Percentiles rank a stretch among this genome's conserved stretches.
Evolutionary conservation across 2,113 vertebrate species (phyloP).

Genomic region (Hyaena hyaena): DNA sequence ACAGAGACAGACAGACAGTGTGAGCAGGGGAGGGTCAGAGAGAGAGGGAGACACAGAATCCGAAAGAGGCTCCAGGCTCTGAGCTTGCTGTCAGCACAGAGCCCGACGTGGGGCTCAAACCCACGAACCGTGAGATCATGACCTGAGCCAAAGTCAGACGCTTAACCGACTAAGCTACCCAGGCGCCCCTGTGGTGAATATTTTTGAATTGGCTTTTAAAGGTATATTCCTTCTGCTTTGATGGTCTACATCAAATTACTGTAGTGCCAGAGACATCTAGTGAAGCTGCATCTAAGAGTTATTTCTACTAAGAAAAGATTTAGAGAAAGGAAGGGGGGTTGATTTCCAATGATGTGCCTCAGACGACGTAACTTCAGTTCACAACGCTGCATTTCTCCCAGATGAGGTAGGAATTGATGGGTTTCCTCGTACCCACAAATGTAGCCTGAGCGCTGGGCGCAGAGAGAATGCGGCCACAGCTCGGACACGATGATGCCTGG

Average conservation of each 20-base stretch:
- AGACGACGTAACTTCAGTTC: neutral
- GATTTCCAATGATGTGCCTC: neutral
- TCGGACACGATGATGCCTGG: neutral
- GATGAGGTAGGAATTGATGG: neutral
- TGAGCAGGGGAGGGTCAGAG: too few species aligned
- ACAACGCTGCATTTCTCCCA: neutral
- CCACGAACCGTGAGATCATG: too few species aligned
- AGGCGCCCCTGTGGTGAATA: neutral
- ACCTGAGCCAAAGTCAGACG: too few species aligned
- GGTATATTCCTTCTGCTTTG: neutral
- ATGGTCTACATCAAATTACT: neutral
- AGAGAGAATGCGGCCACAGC: neutral
- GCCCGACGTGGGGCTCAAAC: too few species aligned
- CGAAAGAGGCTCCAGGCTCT: too few species aligned
- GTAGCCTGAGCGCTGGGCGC: rapidly evolving
- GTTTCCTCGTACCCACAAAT: neutral
- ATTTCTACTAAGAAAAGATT: neutral
- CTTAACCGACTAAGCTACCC: too few species aligned
- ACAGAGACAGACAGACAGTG: too few species aligned
- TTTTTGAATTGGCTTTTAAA: conserved; percentile 35
- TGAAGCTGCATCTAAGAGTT: neutral
- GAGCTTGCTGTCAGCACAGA: too few species aligned
- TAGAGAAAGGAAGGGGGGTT: neutral
- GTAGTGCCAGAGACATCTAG: neutral
- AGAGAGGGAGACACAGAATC: too few species aligned